phyloP scores from a whole-genome alignment of 2,797 vertebrate species.

The Fistularia tabacaria region DNA sequence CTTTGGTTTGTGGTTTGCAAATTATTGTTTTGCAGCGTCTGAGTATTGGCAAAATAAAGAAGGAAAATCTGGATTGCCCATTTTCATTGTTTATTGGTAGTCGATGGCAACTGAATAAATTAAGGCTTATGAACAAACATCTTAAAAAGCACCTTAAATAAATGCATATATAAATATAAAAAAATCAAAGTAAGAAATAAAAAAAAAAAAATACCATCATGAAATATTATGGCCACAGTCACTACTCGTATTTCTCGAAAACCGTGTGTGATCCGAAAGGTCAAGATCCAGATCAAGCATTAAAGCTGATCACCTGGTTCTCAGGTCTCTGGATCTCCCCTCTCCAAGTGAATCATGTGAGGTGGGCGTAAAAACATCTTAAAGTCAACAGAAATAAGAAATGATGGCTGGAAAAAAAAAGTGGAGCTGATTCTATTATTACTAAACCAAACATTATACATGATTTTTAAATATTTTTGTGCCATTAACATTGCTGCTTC shows the following conservation, averaged over 20 bases:
- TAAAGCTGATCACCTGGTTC: not conserved
- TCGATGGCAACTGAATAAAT: conserved; percentile 83
- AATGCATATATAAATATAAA: conserved; percentile 81
- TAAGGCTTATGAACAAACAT: conserved; percentile 85
- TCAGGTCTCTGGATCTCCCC: not conserved
- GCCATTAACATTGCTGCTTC: too few relatives aligned
- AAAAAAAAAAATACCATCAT: conserved; percentile 74
- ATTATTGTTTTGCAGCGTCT: conserved; percentile 25
- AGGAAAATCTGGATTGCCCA: conserved; percentile 7
- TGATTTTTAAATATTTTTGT: too few relatives aligned
- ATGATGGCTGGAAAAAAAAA: too few relatives aligned
- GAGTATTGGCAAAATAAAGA: not conserved
- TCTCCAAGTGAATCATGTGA: too few relatives aligned
- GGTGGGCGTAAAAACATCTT: too few relatives aligned
- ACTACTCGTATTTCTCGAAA: conserved; percentile 51
- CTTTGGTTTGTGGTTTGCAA: too few relatives aligned
- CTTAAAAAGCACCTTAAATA: conserved; percentile 83
- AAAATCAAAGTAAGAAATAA: conserved; percentile 71
- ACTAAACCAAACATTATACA: too few relatives aligned
- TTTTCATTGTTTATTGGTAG: conserved; percentile 76
- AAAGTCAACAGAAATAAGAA: too few relatives aligned
- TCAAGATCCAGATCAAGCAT: conserved; percentile 14
- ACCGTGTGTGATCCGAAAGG: conserved; percentile 38
- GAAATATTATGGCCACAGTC: conserved; percentile 72
- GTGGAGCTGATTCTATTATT: too few relatives aligned